Percentiles rank a stretch among this genome's conserved stretches.
Evolutionary conservation across 2,888 invertebrate genomes (phyloP).

Genomic region (Monopis laevigella): DNA sequence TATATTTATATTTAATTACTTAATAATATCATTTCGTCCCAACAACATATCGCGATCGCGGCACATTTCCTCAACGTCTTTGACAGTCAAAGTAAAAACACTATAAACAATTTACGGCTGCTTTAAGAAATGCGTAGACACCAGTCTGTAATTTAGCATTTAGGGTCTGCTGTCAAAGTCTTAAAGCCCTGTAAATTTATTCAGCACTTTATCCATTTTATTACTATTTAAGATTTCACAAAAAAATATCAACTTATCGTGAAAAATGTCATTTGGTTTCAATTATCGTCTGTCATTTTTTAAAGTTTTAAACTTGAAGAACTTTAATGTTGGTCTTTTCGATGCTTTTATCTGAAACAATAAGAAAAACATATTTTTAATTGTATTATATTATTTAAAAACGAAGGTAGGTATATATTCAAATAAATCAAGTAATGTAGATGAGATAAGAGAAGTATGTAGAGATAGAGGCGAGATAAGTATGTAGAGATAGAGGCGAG

Average conservation of each 20-base stretch:
- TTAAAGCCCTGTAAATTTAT: constrained; percentile 2
- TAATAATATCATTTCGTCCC: constrained; percentile 25
- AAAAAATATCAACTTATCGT: not conserved
- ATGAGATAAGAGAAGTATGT: no score
- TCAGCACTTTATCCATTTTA: not conserved
- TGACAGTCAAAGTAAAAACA: not conserved
- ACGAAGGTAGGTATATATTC: no score
- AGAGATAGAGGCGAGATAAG: no score
- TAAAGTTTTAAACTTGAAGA: not conserved
- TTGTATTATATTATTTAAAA: no score
- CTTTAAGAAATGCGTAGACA: constrained; percentile 91
- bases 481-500: no score
- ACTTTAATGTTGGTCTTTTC: not conserved
- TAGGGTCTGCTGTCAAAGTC: constrained; percentile 26
- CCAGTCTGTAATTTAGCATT: constrained; percentile 93
- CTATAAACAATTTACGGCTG: constrained; percentile 78
- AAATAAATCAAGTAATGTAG: no score
- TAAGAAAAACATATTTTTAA: no score
- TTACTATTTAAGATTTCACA: not conserved
- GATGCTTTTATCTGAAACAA: constrained; percentile 32
- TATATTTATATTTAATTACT: constrained; percentile 1
- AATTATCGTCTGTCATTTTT: constrained; percentile 54
- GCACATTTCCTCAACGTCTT: constrained; percentile 61
- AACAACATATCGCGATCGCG: constrained; percentile 78
- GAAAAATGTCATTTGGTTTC: constrained; percentile 21